phyloP scores from a whole-genome alignment of 2,888 invertebrate species.

The Gymnosoma rotundatum region DNA sequence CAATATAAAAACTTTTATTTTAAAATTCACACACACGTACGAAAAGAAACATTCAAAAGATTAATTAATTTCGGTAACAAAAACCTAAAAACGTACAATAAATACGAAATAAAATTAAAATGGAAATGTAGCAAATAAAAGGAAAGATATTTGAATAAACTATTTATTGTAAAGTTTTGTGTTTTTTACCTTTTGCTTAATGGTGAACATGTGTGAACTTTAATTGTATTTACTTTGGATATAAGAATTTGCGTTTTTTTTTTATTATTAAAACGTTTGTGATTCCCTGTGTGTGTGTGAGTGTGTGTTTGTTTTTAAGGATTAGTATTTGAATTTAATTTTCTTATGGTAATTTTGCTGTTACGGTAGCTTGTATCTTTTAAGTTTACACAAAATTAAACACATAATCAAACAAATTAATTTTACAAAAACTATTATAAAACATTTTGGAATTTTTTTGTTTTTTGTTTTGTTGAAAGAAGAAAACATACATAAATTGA shows the following conservation, averaged over 20 bases:
- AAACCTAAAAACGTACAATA: conserved; percentile 42
- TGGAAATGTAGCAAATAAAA: conserved; percentile 1
- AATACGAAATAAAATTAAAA: conserved; percentile 53
- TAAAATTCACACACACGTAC: conserved; percentile 58
- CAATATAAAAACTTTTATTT: conserved; percentile 58
- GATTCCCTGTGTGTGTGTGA: neutral
- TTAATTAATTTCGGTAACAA: conserved; percentile 60
- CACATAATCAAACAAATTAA: conserved; percentile 23
- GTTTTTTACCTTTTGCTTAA: neutral
- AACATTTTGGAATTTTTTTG: neutral
- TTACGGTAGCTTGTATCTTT: conserved; percentile 27
- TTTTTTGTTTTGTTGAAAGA: neutral
- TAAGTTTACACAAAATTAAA: conserved; percentile 62
- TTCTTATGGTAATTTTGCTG: conserved; percentile 49
- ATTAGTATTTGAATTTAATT: conserved; percentile 39
- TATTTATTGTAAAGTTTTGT: conserved; percentile 4
- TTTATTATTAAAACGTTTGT: neutral
- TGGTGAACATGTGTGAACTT: conserved; percentile 3
- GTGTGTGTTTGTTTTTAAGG: conserved; percentile 13
- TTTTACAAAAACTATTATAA: conserved; percentile 3
- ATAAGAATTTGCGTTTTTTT: neutral
- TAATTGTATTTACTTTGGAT: neutral
- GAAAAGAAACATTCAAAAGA: conserved; percentile 51
- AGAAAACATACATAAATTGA: neutral
- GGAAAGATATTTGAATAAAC: conserved; percentile 1